Conservation (phyloP, 2,113 vertebrate species). For the Corythornis madagascariensis region DNA sequence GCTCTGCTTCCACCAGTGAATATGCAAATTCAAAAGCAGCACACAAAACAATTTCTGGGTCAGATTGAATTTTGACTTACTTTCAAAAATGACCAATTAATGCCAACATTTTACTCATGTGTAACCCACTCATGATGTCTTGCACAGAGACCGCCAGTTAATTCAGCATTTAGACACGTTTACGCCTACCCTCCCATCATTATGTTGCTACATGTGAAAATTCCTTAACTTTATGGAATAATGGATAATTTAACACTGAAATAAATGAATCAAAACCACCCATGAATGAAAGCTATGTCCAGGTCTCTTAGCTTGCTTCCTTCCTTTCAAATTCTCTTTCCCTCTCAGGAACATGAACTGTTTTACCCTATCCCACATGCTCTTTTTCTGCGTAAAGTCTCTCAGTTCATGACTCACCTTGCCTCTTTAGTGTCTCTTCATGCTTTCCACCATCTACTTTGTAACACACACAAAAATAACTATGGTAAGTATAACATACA, state of each 20-base stretch:
- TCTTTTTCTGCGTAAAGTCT: not conserved
- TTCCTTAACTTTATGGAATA: not conserved
- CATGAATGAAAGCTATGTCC: not conserved
- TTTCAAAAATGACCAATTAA: not conserved
- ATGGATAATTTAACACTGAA: not conserved
- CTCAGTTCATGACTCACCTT: not conserved
- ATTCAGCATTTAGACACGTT: not conserved
- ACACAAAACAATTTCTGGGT: not conserved
- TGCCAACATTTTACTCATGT: not conserved
- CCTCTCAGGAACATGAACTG: not conserved
- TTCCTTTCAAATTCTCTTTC: not conserved
- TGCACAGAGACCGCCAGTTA: not conserved
- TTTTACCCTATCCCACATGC: not conserved
- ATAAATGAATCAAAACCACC: not conserved
- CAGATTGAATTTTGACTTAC: not conserved
- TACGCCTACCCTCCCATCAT: not conserved
- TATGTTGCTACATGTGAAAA: not conserved
- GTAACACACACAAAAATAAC: not conserved
- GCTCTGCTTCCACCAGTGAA: not conserved
- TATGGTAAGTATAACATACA: not conserved
- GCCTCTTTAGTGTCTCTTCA: not conserved
- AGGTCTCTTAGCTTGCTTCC: not conserved
- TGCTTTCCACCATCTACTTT: not conserved
- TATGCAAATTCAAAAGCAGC: not conserved
- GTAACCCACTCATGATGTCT: not conserved